Conservation (phyloP, 2,888 invertebrate species). For the Seira ritae region DNA sequence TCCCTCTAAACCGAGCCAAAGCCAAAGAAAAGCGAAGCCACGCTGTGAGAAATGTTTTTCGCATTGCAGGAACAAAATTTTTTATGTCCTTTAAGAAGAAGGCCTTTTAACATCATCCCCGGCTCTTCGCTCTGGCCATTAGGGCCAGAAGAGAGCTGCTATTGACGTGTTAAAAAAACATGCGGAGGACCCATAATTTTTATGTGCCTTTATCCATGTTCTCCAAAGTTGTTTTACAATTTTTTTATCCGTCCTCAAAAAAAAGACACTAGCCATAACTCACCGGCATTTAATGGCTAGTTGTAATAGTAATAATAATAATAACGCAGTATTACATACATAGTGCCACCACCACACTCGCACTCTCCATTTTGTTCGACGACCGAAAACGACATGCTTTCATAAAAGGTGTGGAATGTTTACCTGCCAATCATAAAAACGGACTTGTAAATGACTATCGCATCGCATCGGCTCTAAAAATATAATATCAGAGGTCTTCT, state of each 20-base stretch:
- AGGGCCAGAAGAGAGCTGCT: neutral
- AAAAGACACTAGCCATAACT: neutral
- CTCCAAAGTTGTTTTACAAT: neutral
- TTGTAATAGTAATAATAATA: slow-evolving; percentile 7
- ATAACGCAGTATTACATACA: neutral
- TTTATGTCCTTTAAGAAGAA: neutral
- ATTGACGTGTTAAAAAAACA: neutral
- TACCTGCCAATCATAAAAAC: slow-evolving; percentile 48
- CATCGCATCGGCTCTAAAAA: neutral
- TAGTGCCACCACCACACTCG: neutral
- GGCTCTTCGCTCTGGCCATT: neutral
- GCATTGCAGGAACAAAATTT: neutral
- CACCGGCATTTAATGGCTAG: neutral
- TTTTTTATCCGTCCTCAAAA: neutral
- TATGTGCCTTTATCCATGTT: neutral
- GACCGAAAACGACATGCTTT: neutral
- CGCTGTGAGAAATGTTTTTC: neutral
- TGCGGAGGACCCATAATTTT: neutral
- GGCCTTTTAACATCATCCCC: neutral
- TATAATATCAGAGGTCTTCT: neutral
- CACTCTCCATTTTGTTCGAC: neutral
- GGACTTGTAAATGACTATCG: slow-evolving; percentile 32
- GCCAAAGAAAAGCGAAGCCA: too few relatives aligned
- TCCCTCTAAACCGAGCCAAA: too few relatives aligned
- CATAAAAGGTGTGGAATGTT: slow-evolving; percentile 48